Base-by-base conservation (phyloP, 2,888 invertebrate species). In the Machimus rusticus region DNA sequence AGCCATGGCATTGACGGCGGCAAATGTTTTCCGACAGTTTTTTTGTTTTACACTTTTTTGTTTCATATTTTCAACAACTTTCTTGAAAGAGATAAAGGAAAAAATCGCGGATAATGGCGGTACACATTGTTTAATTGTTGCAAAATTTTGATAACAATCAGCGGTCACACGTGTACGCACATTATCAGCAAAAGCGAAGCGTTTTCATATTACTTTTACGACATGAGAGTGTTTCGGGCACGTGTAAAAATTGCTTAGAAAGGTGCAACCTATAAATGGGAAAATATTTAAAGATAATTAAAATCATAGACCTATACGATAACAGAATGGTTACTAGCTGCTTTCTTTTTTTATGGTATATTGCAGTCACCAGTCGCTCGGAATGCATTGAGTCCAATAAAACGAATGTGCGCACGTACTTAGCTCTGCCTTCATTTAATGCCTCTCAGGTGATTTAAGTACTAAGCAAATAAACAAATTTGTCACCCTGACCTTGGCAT, bases 1-100 rank as follows among this genome's bases (percentile, higher is more conserved):
- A 82, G 37, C 82, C 82, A 51, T 82, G 82, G 82, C 82, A 82
- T 82, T 82, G 82, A 82, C 34, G 82, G 57, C 82, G 66, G 51
- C 37, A 51, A 55, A 31, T 55, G 81, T 28, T 82, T 82, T n/a
- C 34, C 37, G 28, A 55, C 51, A 51, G 9, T 51, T 57, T 34
- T 8, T n/a, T 6, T 57, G 16, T 78, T 43, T 0, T 78, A 14
- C 16, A 3, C 16, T 1, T 46, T 46, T 46, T 46, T 46, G 14
- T 46, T 12, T 46, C 16, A 46, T 46, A 46, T 14, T 76, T 76
- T 76, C 37, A 34, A 39, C 34, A 76, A 34, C 51, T 66, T 66
- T 66, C 82, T 82, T 37, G 82, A 31, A 39, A 79, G 34, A 79
- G 51, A 79, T 28, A 79, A 51, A 51, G 31, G 43, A 78, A 77